Percentiles rank a stretch among this genome's conserved stretches.
phyloP scores from a whole-genome alignment of 2,113 vertebrate genomes.

The Aptenodytes patagonicus region DNA sequence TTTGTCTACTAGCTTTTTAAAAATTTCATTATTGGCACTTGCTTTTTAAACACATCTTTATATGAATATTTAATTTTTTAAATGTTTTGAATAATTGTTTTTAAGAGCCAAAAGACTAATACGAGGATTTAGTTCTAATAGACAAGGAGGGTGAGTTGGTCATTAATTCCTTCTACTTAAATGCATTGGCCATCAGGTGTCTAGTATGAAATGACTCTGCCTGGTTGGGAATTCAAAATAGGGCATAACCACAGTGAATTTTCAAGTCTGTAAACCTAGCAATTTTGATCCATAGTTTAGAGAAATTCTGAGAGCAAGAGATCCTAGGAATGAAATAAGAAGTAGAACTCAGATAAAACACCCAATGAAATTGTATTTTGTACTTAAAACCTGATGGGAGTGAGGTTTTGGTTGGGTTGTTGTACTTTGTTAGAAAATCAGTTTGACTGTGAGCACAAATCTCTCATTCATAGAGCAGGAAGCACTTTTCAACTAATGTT shows the following conservation, averaged over 20 bases:
- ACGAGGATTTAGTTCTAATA: neutral
- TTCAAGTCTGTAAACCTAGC: neutral
- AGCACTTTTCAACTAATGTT: neutral
- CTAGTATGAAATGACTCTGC: neutral
- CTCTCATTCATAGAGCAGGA: neutral
- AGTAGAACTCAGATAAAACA: neutral
- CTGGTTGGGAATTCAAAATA: neutral
- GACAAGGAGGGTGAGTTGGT: fast-evolving
- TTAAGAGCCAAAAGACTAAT: neutral
- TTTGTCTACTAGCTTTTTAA: neutral
- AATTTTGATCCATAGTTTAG: neutral
- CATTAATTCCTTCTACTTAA: neutral
- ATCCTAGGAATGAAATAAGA: neutral
- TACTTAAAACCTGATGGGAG: neutral
- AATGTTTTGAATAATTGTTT: neutral
- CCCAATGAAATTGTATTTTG: neutral
- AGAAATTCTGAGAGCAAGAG: neutral
- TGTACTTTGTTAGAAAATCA: neutral
- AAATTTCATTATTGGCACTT: neutral
- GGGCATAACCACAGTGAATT: neutral
- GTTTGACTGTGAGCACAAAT: neutral
- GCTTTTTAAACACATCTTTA: neutral
- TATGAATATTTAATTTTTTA: neutral
- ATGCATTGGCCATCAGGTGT: neutral
- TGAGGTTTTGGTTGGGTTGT: neutral